These are phyloP conservation scores for Porites lobata DNA, from an alignment of 92 coral and sea anemone species.

Conservation along the genomic window DNA sequence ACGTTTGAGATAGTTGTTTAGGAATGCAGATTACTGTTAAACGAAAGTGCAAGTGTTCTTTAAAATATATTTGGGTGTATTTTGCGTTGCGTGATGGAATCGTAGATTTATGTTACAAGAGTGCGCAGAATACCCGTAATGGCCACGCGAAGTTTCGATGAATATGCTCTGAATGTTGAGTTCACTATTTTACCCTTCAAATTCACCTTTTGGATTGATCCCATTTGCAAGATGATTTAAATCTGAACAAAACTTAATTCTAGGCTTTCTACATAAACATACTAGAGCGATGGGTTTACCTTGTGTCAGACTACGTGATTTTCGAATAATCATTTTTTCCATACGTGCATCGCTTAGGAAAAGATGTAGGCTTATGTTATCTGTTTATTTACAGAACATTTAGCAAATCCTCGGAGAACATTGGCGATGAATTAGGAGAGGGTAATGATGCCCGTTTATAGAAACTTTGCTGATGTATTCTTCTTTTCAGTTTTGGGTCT, in stretches of 20 bases:
- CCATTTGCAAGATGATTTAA: neutral
- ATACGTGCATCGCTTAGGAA: slow-evolving; percentile 43
- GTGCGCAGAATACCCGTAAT: slow-evolving; percentile 28
- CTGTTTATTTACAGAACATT: slow-evolving; percentile 82
- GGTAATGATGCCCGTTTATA: slow-evolving; percentile 35
- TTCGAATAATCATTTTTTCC: neutral
- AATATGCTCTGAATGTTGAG: slow-evolving; percentile 3
- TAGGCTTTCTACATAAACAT: neutral
- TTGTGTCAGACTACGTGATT: neutral
- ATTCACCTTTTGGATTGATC: neutral
- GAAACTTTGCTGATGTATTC: neutral
- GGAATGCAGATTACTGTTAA: slow-evolving; percentile 5
- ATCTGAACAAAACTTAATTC: neutral
- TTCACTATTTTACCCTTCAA: slow-evolving; percentile 19
- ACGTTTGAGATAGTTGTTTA: slow-evolving; percentile 1
- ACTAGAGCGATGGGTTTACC: neutral
- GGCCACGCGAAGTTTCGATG: slow-evolving; percentile 41
- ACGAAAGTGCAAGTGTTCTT: neutral
- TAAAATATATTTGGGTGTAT: slow-evolving; percentile 1
- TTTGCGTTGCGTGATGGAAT: slow-evolving; percentile 44
- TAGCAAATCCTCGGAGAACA: slow-evolving; percentile 89
- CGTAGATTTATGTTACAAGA: slow-evolving; percentile 31
- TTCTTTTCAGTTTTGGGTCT: neutral
- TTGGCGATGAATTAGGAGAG: slow-evolving; percentile 57
- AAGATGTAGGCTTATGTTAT: slow-evolving; percentile 38